Percentiles rank a stretch among this genome's conserved stretches.
phyloP scores from a whole-genome alignment of 2,797 vertebrate species.

The Enteromius paludinosus region DNA sequence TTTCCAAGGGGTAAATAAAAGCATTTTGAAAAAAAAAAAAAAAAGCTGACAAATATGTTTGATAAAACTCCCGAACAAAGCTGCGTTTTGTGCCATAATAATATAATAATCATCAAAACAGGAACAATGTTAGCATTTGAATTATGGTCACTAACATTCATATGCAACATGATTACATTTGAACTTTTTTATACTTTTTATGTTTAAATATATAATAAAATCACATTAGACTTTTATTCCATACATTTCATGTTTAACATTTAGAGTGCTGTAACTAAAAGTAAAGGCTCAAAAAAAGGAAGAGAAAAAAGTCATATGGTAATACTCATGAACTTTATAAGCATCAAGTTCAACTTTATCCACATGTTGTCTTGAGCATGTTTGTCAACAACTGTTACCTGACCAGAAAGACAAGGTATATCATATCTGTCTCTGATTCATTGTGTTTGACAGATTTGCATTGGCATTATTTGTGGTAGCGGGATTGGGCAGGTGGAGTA shows the following conservation, averaged over 20 bases:
- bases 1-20: slow-evolving; percentile 26
- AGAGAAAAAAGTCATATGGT: slow-evolving; percentile 26
- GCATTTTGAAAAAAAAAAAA: slow-evolving; percentile 12
- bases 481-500: slow-evolving; percentile 26
- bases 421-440: slow-evolving; percentile 15
- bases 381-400: slow-evolving; percentile 12
- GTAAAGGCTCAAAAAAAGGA: neutral
- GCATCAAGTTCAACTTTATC: slow-evolving; percentile 1
- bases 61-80: neutral
- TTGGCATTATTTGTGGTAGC: slow-evolving; percentile 15
- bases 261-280: neutral
- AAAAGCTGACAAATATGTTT: neutral
- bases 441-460: slow-evolving; percentile 28
- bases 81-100: neutral
- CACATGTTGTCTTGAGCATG: neutral
- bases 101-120: neutral
- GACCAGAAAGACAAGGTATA: neutral
- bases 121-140: neutral
- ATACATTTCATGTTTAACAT: neutral
- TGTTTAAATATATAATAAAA: neutral
- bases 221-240: neutral
- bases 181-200: neutral
- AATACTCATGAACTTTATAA: slow-evolving; percentile 24
- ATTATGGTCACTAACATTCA: neutral
- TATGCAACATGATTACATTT: neutral